Conservation (phyloP, 1,140 invertebrate genomes). For the Platorchestia sp. region DNA sequence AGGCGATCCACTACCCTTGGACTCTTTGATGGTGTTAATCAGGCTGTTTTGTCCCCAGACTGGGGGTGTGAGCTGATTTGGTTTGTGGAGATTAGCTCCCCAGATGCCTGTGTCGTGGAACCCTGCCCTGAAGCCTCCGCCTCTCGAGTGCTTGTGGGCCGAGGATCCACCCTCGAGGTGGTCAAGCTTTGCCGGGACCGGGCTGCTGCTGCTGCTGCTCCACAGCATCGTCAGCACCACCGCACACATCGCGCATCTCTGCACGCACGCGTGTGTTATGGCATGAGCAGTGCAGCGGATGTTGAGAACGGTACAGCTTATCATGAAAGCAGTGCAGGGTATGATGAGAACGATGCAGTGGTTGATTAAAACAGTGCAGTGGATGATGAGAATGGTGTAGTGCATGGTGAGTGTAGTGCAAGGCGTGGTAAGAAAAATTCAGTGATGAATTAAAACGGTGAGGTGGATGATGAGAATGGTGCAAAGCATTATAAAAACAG, state of each 20-base stretch:
- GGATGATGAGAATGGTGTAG: too few species aligned
- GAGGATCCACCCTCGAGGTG: not conserved
- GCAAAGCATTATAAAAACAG: too few species aligned
- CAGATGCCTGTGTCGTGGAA: slow-evolving; percentile 51
- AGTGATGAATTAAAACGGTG: too few species aligned
- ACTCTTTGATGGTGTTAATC: not conserved
- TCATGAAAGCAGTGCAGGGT: too few species aligned
- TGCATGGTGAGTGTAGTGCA: too few species aligned
- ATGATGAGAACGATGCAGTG: too few species aligned
- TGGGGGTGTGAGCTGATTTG: slow-evolving; percentile 20
- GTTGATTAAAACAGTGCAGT: too few species aligned
- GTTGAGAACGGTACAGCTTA: too few species aligned
- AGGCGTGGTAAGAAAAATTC: too few species aligned
- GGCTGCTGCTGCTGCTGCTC: not conserved
- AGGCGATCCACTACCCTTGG: not conserved
- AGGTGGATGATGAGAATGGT: too few species aligned
- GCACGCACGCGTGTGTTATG: not conserved
- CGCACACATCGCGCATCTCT: slow-evolving; percentile 6
- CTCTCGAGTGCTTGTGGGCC: slow-evolving; percentile 19
- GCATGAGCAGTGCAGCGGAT: not conserved
- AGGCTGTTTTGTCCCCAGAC: slow-evolving; percentile 28
- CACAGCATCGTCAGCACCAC: not conserved
- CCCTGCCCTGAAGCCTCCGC: slow-evolving; percentile 41
- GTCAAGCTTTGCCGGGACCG: not conserved
- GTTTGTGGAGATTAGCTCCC: slow-evolving; percentile 36